Base-by-base conservation (phyloP, 2,797 vertebrate species). In the Tragelaphus oryx region DNA sequence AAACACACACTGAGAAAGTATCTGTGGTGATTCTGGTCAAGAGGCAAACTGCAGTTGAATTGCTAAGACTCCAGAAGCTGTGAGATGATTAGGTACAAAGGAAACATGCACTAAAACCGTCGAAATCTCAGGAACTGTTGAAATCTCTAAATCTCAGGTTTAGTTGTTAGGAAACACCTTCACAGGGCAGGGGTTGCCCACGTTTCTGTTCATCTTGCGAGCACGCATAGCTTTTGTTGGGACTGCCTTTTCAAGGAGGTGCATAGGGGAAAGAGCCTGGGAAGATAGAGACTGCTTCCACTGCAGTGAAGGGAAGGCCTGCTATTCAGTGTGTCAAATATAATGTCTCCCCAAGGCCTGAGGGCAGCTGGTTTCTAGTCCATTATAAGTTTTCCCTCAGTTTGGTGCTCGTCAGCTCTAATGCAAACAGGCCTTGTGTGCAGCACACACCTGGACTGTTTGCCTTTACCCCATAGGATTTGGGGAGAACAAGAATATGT, bases 181-280 rank as follows among this genome's bases (percentile, higher is more conserved):
- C 9, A 6, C 41, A 26, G 10, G 24, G 16, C 17, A 22, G 30
- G 6, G 5, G 28, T 48, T 17, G 52, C 8, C 60, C 20, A 62
- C 1, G 0, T 41, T 44, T 57, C 81, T 95, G 33, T 28, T 37
- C 20, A 7, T 79, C 2, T 30, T 14, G 0, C 30, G 17, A 54
- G 74, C 10, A 4, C 0, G 2, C 0, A 2, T 8, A 44, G 13
- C 50, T 50, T 46, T 20, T 18, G 22, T 44, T 55, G 65, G 0
- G 48, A 30, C 13, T 30, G 2, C 1, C 7, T 46, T 30, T 44
- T 6, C 41, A 14, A 33, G 26, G 24, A 37, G 9, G 1, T 7
- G 13, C 20, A 9, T 16, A 1, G 3, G 7, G 41, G 5, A 8
- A 28, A 55, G 4, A 44, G 55, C 26, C 20, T 81, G 10, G n/a